A percentile compares a stretch with the other conserved stretches of the same genome.
These are phyloP conservation scores for Sussaba pulchella DNA, from an alignment of 2,888 invertebrate species.

Conservation along the genomic window DNA sequence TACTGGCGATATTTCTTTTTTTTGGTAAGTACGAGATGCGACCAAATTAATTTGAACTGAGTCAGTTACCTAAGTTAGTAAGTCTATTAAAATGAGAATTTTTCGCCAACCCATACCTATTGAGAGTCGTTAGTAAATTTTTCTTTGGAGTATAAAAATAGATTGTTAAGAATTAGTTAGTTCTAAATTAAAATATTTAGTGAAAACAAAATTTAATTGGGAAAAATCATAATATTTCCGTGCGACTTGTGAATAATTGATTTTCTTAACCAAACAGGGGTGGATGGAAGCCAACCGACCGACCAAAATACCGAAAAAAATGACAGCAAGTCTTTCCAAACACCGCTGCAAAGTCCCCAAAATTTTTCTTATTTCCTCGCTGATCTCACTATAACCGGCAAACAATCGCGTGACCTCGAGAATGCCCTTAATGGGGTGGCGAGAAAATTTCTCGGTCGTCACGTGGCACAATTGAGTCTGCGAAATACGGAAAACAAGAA, in stretches of 20 bases:
- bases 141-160: too few species aligned
- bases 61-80: too few species aligned
- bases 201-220: too few species aligned
- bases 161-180: too few species aligned
- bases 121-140: too few species aligned
- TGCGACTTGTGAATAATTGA: background rate
- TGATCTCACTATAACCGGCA: background rate
- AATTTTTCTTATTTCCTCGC: background rate
- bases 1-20: conserved; percentile 47
- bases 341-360: background rate
- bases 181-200: too few species aligned
- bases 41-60: background rate
- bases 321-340: background rate
- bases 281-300: conserved; percentile 28
- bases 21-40: conserved; percentile 53
- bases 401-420: conserved; percentile 22
- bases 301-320: conserved; percentile 2
- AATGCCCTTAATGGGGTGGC: conserved; percentile 19
- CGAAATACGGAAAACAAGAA: background rate
- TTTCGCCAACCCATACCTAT: too few species aligned
- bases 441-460: conserved; percentile 39
- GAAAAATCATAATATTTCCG: too few species aligned
- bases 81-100: too few species aligned
- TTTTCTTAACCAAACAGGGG: conserved; percentile 33
- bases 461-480: conserved; percentile 27